A percentile compares a stretch with the other conserved stretches of the same genome.
phyloP scores from a whole-genome alignment of 2,113 vertebrate species.

The Cyphomyrus plagiostoma region DNA sequence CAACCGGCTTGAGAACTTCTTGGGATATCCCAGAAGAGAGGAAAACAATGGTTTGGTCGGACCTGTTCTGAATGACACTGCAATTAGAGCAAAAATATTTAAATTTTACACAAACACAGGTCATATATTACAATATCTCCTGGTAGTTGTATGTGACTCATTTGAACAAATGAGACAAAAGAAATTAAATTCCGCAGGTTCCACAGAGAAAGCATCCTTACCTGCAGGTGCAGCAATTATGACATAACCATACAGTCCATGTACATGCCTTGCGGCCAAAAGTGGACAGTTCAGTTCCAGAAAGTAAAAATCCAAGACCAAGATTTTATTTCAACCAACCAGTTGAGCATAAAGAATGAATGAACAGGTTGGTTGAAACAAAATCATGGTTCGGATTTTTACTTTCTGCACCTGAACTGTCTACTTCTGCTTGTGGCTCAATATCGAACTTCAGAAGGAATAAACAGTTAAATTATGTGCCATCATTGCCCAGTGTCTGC shows the following conservation, averaged over 20 bases:
- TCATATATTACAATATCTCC: not conserved
- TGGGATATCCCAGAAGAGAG: not conserved
- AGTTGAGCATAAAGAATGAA: not conserved
- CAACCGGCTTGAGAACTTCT: not conserved
- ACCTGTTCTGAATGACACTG: not conserved
- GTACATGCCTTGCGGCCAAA: not conserved
- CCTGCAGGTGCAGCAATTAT: not conserved
- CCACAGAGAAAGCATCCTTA: not conserved
- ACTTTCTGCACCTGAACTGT: not conserved
- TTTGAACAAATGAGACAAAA: not conserved
- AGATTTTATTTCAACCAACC: not conserved
- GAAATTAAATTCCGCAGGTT: not conserved
- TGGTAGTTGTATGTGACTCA: not conserved
- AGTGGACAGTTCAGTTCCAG: not conserved
- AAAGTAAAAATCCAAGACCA: not conserved
- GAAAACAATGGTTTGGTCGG: not conserved
- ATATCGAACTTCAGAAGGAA: not conserved
- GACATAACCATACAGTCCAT: not conserved
- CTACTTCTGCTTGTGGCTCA: not conserved
- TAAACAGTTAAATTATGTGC: constrained; percentile 15
- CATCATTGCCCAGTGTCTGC: constrained; percentile 43
- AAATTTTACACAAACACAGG: not conserved
- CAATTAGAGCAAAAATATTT: not conserved
- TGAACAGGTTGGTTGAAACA: not conserved
- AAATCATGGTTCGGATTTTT: not conserved